A percentile compares a stretch with the other conserved stretches of the same genome.
Evolutionary conservation across 64 coral and sea anemone species (phyloP).

Genomic region (Montipora cactus): DNA sequence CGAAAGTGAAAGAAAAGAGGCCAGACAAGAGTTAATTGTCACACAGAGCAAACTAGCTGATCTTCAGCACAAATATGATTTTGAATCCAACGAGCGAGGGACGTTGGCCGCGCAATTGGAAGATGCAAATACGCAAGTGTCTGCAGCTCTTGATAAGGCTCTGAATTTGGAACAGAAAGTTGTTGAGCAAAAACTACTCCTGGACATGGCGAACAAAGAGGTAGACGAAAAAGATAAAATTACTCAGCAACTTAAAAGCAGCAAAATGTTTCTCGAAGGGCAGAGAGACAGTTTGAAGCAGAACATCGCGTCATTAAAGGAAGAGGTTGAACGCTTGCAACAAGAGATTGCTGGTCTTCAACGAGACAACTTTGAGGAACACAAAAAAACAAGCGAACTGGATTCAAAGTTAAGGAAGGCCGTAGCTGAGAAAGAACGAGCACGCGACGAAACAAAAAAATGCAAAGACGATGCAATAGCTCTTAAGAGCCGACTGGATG

Average conservation of each 20-base stretch:
- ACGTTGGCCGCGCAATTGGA: constrained; percentile 10
- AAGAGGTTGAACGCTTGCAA: constrained; percentile 70
- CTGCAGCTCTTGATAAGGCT: constrained; percentile 28
- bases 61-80: constrained; percentile 71
- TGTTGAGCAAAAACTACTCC: constrained; percentile 71
- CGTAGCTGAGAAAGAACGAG: constrained; percentile 24
- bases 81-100: constrained; percentile 65
- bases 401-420: constrained; percentile 67
- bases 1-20: constrained; percentile 66
- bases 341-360: constrained; percentile 71
- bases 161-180: constrained; percentile 46
- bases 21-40: constrained; percentile 59
- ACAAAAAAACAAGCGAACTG: constrained; percentile 68
- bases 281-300: constrained; percentile 83
- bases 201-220: constrained; percentile 78
- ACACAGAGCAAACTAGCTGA: constrained; percentile 64
- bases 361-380: constrained; percentile 71
- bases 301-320: constrained; percentile 53
- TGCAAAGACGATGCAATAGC: constrained; percentile 55
- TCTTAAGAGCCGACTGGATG: constrained; percentile 55
- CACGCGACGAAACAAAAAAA: constrained; percentile 53
- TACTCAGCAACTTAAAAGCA: constrained; percentile 74
- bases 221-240: constrained; percentile 78
- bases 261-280: constrained; percentile 75
- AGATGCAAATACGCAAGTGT: constrained; percentile 15